Base-by-base conservation (phyloP, 1,140 invertebrate species). In the Drosophila watanabei region DNA sequence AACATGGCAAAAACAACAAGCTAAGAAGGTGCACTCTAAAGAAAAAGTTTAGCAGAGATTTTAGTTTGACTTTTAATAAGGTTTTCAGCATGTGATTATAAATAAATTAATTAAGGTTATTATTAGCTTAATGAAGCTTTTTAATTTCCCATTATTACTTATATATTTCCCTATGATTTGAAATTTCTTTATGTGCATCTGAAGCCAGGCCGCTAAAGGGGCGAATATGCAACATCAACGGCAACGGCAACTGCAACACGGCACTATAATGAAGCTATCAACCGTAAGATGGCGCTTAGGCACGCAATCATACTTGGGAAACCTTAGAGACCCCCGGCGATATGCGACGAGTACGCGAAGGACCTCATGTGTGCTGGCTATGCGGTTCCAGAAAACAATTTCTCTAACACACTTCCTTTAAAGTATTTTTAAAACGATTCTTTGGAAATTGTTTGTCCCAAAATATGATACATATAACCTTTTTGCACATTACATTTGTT, bases 191-290 rank as follows among this genome's bases (percentile, higher is more conserved):
- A 35, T 24, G 35, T 65, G 35, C 37, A 64, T 32, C 6, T 24
- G 33, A 35, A 20, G 14, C 56, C 24, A 37, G 11, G 51, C 51
- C 59, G 33, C 57, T 51, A 32, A 49, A 35, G 54, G 33, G 54
- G 68, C 45, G 33, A 60, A 60, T 72, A 41, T 72, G 68, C 49
- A 80, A 70, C 71, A 63, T 49, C 45, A 69, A 79, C 63, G 51
- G 48, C 30, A 64, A 56, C 57, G 49, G 54, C 60, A 71, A 68
- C 60, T 60, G 48, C 79, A 79, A 82, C 79, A 88, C 85, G 68
- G 85, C 71, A 84, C 85, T 81, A 75, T 88, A 88, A 88, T 88
- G 85, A 88, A 88, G 85, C 85, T 89, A 89, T 89, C 85, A 89
- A 89, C 78, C 81, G 78, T 89, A 89, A 89, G 85, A 89, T 76